Conservation (phyloP, 2,113 vertebrate genomes). For the Hiodon tergisus region DNA sequence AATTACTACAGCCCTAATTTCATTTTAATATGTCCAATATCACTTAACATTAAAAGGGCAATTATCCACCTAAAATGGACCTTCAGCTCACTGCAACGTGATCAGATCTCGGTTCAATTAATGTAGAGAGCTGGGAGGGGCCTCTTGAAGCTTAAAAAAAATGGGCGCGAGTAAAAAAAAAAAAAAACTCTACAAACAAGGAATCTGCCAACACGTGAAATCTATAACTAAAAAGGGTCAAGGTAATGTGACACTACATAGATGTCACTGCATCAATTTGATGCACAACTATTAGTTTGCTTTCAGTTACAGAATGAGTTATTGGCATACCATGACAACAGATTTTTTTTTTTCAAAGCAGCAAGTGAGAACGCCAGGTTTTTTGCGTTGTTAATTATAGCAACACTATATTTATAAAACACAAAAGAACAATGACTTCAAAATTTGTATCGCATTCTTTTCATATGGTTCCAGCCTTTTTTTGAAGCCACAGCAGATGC, state of each 20-base stretch:
- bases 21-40: conserved; percentile 39
- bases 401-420: conserved; percentile 19
- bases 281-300: conserved; percentile 26
- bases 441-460: neutral
- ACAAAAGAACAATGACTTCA: conserved; percentile 7
- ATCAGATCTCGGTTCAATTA: conserved; percentile 23
- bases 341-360: conserved; percentile 33
- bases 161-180: neutral
- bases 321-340: conserved; percentile 45
- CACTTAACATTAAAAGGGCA: conserved; percentile 33
- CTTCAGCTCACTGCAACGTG: conserved; percentile 29
- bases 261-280: conserved; percentile 20
- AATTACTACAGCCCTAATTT: conserved; percentile 32
- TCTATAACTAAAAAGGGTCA: neutral
- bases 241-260: neutral
- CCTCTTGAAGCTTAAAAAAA: neutral
- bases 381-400: conserved; percentile 43
- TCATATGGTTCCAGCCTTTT: neutral
- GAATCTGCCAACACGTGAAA: neutral
- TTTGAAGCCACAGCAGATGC: neutral
- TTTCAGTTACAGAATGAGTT: conserved; percentile 32
- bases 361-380: conserved; percentile 27
- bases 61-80: conserved; percentile 38
- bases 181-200: neutral
- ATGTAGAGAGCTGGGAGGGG: neutral